Evolutionary conservation across 2,888 invertebrate species (phyloP), one percentile per base, ranked within the genome.

Genomic region (Globia sparganii): DNA sequence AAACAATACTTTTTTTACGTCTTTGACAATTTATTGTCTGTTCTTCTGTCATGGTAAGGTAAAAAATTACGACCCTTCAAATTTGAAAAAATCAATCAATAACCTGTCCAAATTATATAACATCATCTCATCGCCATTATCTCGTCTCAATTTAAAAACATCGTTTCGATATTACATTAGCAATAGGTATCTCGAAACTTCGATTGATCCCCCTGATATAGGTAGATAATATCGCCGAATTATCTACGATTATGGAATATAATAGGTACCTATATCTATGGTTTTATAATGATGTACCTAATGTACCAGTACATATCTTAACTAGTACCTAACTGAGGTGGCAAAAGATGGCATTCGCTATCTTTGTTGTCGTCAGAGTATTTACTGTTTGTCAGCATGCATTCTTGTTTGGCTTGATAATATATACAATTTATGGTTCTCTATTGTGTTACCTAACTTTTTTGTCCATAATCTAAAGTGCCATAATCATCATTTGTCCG

Each of bases 191-290:
- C 67, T 62, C n/a, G 40, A 68, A 79, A 34, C n/a, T 75, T 75
- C 40, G 18, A 49, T 40, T 68, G 34, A 53, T 81, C 81, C 59
- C n/a, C 28, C 31, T n/a, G 25, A 59, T 68, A 79, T 68, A n/a
- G n/a, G n/a, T n/a, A n/a, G n/a, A n/a, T n/a, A 64, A 34, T 64
- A 79, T 34, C 58, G 4, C 49, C 21, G 11, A 76, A 77, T 82
- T 68, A 65, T 68, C 49, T 74, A 68, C 15, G 82, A 68, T 53
- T 79, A 81, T 34, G 5, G 15, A 21, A 81, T 65, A 15, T 65
- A 49, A 21, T 49, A 49, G 37, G n/a, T 73, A 65, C 11, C 1
- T 77, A 49, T 1, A 49, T 1, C 40, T 40, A 31, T 56, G 9
- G 21, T 40, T 59, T 49, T 59, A 49, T 65, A 18, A 78, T 62